Evolutionary conservation across 2,888 invertebrate genomes (phyloP).

Genomic region (Diloba caeruleocephala): DNA sequence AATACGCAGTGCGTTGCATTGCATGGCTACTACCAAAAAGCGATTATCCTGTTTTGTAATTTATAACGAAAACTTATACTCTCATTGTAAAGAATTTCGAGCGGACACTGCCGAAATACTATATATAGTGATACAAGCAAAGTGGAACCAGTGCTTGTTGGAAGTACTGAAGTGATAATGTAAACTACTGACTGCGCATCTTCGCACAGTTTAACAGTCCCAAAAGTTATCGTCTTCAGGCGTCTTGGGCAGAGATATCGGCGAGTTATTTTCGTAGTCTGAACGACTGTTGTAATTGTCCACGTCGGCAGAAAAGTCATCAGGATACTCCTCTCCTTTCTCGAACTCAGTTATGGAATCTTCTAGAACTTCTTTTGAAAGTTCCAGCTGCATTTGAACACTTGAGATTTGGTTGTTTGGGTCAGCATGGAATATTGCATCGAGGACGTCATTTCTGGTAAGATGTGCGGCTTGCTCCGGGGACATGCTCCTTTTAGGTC

Average conservation of each 20-base stretch:
- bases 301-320: constrained; percentile 75
- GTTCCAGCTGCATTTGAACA: constrained; percentile 57
- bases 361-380: constrained; percentile 54
- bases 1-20: not conserved
- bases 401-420: constrained; percentile 57
- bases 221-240: constrained; percentile 79
- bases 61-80: constrained; percentile 3
- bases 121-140: not conserved
- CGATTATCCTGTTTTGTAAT: constrained; percentile 3
- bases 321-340: constrained; percentile 60
- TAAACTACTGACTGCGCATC: constrained; percentile 1
- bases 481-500: constrained; percentile 31
- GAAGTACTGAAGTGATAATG: constrained; percentile 4
- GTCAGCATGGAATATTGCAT: constrained; percentile 66
- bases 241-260: constrained; percentile 70
- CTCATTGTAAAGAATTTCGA: constrained; percentile 1
- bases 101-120: constrained; percentile 6
- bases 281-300: constrained; percentile 74
- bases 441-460: constrained; percentile 64
- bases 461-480: constrained; percentile 56
- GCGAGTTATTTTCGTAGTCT: constrained; percentile 64
- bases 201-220: constrained; percentile 62
- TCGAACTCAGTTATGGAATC: constrained; percentile 56
- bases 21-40: constrained; percentile 3
- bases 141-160: not conserved